These are phyloP conservation scores for Sphaerodactylus townsendi DNA, from an alignment of 2,113 vertebrate genomes.

Conservation along the genomic window DNA sequence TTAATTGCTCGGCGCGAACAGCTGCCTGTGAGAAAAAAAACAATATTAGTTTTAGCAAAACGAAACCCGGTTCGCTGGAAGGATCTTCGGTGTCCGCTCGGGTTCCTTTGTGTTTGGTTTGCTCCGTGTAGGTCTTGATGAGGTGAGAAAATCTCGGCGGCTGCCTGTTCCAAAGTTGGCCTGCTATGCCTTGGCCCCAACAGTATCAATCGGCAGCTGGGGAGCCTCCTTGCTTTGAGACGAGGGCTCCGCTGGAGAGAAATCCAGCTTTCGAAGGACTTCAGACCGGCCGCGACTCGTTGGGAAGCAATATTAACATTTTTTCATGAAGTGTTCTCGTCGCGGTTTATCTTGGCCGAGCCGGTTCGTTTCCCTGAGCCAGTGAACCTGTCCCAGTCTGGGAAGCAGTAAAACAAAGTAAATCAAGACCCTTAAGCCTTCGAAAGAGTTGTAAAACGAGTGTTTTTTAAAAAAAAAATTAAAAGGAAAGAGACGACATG, in stretches of 20 bases:
- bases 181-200: not conserved
- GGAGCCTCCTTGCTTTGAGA: not conserved
- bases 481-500: not conserved
- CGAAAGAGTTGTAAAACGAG: constrained; percentile 11
- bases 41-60: constrained; percentile 56
- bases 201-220: not conserved
- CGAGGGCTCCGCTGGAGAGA: not conserved
- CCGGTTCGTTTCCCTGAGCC: not conserved
- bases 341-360: constrained; percentile 58
- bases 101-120: constrained; percentile 42
- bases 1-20: constrained; percentile 38
- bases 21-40: constrained; percentile 41
- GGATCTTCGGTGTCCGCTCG: constrained; percentile 6
- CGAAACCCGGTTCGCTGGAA: constrained; percentile 45
- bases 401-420: constrained; percentile 23
- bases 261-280: constrained; percentile 32
- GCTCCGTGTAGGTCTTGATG: constrained; percentile 24
- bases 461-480: not conserved
- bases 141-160: constrained; percentile 33
- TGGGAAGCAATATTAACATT: constrained; percentile 56
- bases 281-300: constrained; percentile 42
- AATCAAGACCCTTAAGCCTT: constrained; percentile 14
- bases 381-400: constrained; percentile 49
- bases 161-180: not conserved
- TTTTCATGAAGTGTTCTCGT: constrained; percentile 52